These are phyloP conservation scores for Epinotia nisella DNA, from an alignment of 2,888 invertebrate species.

Conservation along the genomic window DNA sequence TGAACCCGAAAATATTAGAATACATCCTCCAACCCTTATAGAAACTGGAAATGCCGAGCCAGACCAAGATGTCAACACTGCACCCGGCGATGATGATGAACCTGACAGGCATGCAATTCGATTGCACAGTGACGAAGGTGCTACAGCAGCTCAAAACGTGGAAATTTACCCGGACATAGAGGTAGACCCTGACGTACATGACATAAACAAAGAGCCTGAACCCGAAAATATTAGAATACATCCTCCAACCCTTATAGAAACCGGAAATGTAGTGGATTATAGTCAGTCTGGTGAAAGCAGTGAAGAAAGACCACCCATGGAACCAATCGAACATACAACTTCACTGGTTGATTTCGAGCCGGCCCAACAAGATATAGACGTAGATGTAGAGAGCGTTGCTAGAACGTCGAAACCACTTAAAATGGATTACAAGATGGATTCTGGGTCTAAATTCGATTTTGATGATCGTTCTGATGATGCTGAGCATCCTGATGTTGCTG, in stretches of 20 bases:
- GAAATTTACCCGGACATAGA: neutral
- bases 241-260: neutral
- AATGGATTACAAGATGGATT: neutral
- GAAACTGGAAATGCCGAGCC: neutral
- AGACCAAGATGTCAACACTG: neutral
- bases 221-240: neutral
- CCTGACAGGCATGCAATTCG: neutral
- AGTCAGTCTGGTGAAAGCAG: neutral
- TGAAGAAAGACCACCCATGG: neutral
- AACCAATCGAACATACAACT: neutral
- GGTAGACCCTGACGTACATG: slow-evolving; percentile 12
- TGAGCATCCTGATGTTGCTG: neutral
- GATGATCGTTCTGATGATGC: neutral
- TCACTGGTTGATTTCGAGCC: neutral
- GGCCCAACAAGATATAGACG: neutral
- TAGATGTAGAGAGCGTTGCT: neutral
- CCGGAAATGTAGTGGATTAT: neutral
- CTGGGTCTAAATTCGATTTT: neutral
- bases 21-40: neutral
- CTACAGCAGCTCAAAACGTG: neutral
- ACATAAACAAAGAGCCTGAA: neutral
- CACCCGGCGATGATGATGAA: neutral
- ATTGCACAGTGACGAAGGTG: too few relatives aligned
- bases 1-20: neutral
- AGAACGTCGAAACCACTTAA: neutral